Percentiles rank a stretch among this genome's conserved stretches.
These are phyloP conservation scores for Rhyzopertha dominica DNA, from an alignment of 1,140 invertebrate species.

Conservation along the genomic window DNA sequence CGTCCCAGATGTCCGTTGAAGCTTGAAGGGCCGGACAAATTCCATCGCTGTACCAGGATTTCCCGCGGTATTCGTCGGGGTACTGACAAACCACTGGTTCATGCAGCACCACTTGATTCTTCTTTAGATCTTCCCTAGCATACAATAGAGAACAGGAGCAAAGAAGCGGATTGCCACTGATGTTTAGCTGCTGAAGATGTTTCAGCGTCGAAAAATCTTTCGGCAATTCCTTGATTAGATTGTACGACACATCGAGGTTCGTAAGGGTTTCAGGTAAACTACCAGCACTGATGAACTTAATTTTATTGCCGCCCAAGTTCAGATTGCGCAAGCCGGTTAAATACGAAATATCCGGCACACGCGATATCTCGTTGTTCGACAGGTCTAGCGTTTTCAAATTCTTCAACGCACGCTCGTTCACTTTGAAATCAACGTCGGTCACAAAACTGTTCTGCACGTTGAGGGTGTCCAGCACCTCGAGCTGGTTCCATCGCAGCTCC, in stretches of 20 bases:
- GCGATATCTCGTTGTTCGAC: slow-evolving; percentile 53
- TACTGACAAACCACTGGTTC: slow-evolving; percentile 49
- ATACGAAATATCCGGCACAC: slow-evolving; percentile 51
- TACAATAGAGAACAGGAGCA: slow-evolving; percentile 55
- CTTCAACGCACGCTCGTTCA: too few species aligned
- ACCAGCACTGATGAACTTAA: slow-evolving; percentile 48
- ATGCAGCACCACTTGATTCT: slow-evolving; percentile 50
- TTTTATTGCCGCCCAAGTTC: slow-evolving; percentile 53
- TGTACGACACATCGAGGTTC: slow-evolving; percentile 57
- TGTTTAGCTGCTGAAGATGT: slow-evolving; percentile 51
- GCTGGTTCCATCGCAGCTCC: too few species aligned
- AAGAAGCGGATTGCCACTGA: slow-evolving; percentile 55
- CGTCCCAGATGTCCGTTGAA: too few species aligned
- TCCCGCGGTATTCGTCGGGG: slow-evolving; percentile 48
- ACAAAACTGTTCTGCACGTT: too few species aligned
- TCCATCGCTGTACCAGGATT: too few species aligned
- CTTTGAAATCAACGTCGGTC: too few species aligned
- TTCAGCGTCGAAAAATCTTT: slow-evolving; percentile 49
- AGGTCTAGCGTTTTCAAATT: slow-evolving; percentile 49
- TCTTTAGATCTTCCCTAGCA: slow-evolving; percentile 50
- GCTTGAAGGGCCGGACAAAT: too few species aligned
- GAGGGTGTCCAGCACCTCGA: too few species aligned
- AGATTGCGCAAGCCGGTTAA: slow-evolving; percentile 55
- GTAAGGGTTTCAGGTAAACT: slow-evolving; percentile 55
- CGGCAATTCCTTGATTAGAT: slow-evolving; percentile 54